Evolutionary conservation across 1,140 invertebrate genomes (phyloP).

Genomic region (Caenorhabditis inopinata): DNA sequence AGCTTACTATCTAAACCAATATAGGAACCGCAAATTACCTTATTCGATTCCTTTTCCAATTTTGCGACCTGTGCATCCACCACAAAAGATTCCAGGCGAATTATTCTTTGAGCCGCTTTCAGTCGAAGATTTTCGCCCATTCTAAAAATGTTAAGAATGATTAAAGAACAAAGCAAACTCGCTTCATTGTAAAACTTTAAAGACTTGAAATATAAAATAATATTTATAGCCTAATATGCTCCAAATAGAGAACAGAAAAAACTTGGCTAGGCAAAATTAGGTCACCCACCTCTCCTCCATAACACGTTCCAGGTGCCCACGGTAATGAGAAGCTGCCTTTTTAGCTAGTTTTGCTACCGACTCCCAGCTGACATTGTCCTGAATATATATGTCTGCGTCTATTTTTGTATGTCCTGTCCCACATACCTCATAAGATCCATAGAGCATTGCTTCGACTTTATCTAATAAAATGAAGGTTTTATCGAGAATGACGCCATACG

Average conservation of each 20-base stretch:
- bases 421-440: slow-evolving; percentile 13
- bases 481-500: slow-evolving; percentile 62
- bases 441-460: slow-evolving; percentile 53
- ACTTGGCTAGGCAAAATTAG: not conserved
- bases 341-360: slow-evolving; percentile 54
- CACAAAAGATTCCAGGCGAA: slow-evolving; percentile 60
- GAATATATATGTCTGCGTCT: not conserved
- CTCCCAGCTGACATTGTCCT: slow-evolving; percentile 54
- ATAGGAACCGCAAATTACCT: no score
- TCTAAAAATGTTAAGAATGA: slow-evolving; percentile 35
- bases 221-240: no score
- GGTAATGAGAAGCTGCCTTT: slow-evolving; percentile 60
- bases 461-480: slow-evolving; percentile 55
- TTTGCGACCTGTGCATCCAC: slow-evolving; percentile 58
- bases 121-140: slow-evolving; percentile 62
- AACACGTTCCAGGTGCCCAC: slow-evolving; percentile 55
- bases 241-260: no score
- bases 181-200: no score
- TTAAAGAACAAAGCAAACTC: no score
- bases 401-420: not conserved
- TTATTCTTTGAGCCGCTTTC: slow-evolving; percentile 62
- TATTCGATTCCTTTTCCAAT: slow-evolving; percentile 54
- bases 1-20: no score
- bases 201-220: no score
- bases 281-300: slow-evolving; percentile 55